Percentiles rank a stretch among this genome's conserved stretches.
phyloP scores from a whole-genome alignment of 2,888 invertebrate genomes.

The Chaitophorus viminalis region DNA sequence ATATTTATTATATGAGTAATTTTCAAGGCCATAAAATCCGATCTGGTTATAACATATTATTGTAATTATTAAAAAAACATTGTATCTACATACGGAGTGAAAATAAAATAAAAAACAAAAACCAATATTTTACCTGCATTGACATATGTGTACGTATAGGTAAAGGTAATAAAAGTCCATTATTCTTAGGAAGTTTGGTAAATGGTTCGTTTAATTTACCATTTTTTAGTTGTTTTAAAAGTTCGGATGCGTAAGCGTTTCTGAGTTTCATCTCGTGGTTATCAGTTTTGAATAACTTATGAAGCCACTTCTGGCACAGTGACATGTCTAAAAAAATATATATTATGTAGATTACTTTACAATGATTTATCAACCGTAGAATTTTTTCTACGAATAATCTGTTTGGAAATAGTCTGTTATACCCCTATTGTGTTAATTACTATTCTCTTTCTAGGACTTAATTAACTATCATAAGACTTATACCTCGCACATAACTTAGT shows the following conservation, averaged over 20 bases:
- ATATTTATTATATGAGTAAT: too few relatives aligned
- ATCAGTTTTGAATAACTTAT: background rate
- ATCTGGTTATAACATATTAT: background rate
- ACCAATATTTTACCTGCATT: background rate
- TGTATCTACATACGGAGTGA: background rate
- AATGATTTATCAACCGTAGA: too few relatives aligned
- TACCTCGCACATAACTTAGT: too few relatives aligned
- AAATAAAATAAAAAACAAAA: background rate
- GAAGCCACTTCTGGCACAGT: conserved; percentile 5
- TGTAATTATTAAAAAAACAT: background rate
- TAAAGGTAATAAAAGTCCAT: background rate
- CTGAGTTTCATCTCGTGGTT: background rate
- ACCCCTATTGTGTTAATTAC: too few relatives aligned
- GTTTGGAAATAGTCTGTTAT: too few relatives aligned
- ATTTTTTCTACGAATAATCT: too few relatives aligned
- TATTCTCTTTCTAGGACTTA: too few relatives aligned
- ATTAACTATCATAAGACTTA: too few relatives aligned
- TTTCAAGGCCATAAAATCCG: background rate
- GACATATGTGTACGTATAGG: background rate
- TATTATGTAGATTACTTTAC: too few relatives aligned
- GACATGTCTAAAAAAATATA: background rate
- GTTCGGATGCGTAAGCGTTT: background rate
- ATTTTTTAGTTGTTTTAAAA: background rate
- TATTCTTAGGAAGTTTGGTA: background rate
- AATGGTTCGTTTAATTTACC: conserved; percentile 15